Percentiles rank a stretch among this genome's conserved stretches.
Evolutionary conservation across 2,797 vertebrate genomes (phyloP).

Genomic region (Delichon dasypus): DNA sequence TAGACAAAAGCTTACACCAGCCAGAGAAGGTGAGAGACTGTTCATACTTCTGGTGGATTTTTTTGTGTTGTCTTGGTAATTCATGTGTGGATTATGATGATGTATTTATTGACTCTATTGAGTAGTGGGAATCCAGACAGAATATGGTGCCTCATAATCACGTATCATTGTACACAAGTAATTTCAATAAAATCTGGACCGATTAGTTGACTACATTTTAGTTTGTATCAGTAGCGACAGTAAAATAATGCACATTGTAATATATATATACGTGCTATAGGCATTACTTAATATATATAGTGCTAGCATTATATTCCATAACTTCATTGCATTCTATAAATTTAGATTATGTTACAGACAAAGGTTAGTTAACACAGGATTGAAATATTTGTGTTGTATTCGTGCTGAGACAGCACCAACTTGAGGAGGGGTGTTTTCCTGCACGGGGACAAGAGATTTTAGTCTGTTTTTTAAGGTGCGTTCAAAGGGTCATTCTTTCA

Average conservation of each 20-base stretch:
- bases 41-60: neutral
- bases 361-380: neutral
- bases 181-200: neutral
- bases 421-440: neutral
- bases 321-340: neutral
- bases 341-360: neutral
- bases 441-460: neutral
- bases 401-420: neutral
- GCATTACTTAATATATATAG: neutral
- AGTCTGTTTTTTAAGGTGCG: neutral
- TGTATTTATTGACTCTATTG: neutral
- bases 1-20: slow-evolving; percentile 85
- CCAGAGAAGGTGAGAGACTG: slow-evolving; percentile 82
- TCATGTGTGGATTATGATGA: neutral
- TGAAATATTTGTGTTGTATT: neutral
- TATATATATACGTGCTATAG: neutral
- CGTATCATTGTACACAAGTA: fast-evolving
- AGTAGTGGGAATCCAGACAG: neutral
- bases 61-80: neutral
- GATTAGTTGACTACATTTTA: neutral
- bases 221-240: neutral
- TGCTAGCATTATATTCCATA: neutral
- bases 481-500: slow-evolving; percentile 24
- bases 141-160: neutral
- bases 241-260: neutral